These are phyloP conservation scores for Cryptotis parvus DNA, from an alignment of 2,113 vertebrate species.

Conservation along the genomic window DNA sequence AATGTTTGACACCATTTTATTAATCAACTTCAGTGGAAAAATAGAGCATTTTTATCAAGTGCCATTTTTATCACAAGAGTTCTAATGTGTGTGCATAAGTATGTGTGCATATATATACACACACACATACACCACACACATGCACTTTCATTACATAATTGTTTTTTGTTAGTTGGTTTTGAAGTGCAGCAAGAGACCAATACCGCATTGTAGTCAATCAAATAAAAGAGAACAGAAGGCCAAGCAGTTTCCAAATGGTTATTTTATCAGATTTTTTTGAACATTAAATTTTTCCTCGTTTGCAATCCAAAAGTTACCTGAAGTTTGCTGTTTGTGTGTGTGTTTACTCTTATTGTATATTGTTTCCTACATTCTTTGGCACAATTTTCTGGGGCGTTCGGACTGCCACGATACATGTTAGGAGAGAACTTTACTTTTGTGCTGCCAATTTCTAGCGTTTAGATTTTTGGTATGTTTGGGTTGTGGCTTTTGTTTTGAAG, in stretches of 20 bases:
- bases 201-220: constrained; percentile 84
- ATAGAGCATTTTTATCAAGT: constrained; percentile 96
- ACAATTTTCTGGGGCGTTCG: constrained; percentile 88
- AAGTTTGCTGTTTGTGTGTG: constrained; percentile 79
- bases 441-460: constrained; percentile 84
- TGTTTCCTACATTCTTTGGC: constrained; percentile 92
- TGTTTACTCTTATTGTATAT: constrained; percentile 77
- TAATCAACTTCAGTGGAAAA: constrained; percentile 98
- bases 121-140: constrained; percentile 36
- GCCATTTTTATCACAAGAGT: constrained; percentile 88
- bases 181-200: constrained; percentile 91
- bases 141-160: constrained; percentile 60
- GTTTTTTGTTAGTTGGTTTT: constrained; percentile 84
- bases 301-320: constrained; percentile 88
- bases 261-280: constrained; percentile 87
- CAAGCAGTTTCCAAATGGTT: constrained; percentile 88
- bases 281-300: constrained; percentile 86
- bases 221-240: constrained; percentile 89
- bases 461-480: constrained; percentile 45
- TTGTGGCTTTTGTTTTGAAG: constrained; percentile 72
- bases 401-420: constrained; percentile 85
- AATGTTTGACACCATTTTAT: constrained; percentile 97
- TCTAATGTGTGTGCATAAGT: constrained; percentile 84
- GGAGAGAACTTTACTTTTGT: constrained; percentile 84
- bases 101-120: constrained; percentile 69